Conservation (phyloP, 2,113 vertebrate genomes). For the Pagrus major region DNA sequence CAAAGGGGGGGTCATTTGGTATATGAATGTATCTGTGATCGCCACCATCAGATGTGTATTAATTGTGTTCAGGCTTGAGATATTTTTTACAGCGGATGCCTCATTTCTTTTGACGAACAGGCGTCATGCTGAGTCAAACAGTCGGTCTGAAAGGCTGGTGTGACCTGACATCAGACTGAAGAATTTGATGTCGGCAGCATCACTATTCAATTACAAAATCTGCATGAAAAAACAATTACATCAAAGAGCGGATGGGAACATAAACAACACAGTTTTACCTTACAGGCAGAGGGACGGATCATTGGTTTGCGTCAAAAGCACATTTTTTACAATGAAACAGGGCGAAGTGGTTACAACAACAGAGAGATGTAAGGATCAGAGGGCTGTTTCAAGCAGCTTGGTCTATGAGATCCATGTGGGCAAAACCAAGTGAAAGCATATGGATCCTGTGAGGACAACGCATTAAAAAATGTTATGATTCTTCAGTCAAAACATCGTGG, state of each 20-base stretch:
- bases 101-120: not conserved
- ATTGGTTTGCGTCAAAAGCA: conserved; percentile 10
- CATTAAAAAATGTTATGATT: not conserved
- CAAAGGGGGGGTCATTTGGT: conserved; percentile 25
- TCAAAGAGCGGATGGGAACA: conserved; percentile 4
- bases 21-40: conserved; percentile 20
- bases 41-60: not conserved
- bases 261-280: not conserved
- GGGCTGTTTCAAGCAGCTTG: conserved; percentile 11
- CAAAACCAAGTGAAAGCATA: conserved; percentile 44
- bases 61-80: not conserved
- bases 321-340: not conserved
- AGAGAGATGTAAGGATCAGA: conserved; percentile 18
- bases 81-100: not conserved
- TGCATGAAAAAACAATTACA: conserved; percentile 28
- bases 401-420: conserved; percentile 48
- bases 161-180: conserved; percentile 18
- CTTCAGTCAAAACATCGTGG: conserved; percentile 2
- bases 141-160: not conserved
- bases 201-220: conserved; percentile 2
- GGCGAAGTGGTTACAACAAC: conserved; percentile 60
- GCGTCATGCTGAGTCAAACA: conserved; percentile 4
- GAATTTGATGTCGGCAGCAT: conserved; percentile 34
- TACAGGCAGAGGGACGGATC: not conserved
- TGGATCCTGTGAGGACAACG: not conserved